A percentile compares a stretch with the other conserved stretches of the same genome.
Conservation (phyloP, 2,888 invertebrate species). For the Crepidodera aurea region DNA sequence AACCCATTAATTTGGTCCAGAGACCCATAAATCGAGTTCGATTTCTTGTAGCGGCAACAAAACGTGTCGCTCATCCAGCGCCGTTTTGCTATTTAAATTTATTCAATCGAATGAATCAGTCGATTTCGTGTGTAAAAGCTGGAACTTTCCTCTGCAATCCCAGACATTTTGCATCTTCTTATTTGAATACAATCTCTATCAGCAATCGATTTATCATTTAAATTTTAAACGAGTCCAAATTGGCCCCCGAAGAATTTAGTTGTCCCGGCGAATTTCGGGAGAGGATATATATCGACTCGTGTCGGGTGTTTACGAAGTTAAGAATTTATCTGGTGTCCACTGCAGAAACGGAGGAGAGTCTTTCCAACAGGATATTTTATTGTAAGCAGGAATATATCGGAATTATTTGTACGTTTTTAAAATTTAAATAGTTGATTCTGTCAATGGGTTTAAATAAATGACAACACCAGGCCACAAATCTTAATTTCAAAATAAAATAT, state of each 20-base stretch:
- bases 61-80: conserved; percentile 21
- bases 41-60: conserved; percentile 14
- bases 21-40: conserved; percentile 18
- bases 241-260: conserved; percentile 29
- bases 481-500: no score
- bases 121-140: conserved; percentile 52
- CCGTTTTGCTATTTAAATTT: conserved; percentile 48
- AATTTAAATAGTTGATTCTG: no score
- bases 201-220: conserved; percentile 52
- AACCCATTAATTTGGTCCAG: conserved; percentile 18
- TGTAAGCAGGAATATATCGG: no score
- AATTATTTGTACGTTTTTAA: no score
- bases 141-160: conserved; percentile 47
- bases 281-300: background rate
- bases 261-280: conserved; percentile 5
- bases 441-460: no score
- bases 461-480: no score
- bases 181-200: conserved; percentile 54
- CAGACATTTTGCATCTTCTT: conserved; percentile 49
- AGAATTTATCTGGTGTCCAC: background rate
- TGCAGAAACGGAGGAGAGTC: no score
- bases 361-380: no score
- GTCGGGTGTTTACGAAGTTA: background rate
- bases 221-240: conserved; percentile 38
- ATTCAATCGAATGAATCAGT: conserved; percentile 53